These are phyloP conservation scores for Sepiola atlantica DNA, from an alignment of 2,888 invertebrate genomes.

Conservation along the genomic window DNA sequence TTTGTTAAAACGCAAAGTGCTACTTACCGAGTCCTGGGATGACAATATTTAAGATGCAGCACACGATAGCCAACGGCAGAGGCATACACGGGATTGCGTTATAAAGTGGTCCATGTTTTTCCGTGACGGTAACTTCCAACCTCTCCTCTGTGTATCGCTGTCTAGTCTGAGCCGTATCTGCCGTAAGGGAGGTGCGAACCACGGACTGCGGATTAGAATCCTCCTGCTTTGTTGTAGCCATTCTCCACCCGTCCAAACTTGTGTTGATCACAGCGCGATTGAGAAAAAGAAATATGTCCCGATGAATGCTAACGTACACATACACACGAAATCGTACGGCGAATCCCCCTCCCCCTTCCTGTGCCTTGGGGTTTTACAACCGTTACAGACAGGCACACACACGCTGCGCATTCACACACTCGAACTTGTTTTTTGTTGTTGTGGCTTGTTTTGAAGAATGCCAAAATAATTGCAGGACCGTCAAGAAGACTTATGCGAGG, in stretches of 20 bases:
- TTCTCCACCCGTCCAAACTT: neutral
- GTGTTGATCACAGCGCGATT: neutral
- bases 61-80: constrained; percentile 73
- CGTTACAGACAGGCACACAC: neutral
- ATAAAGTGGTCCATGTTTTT: constrained; percentile 80
- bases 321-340: neutral
- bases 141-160: constrained; percentile 64
- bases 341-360: neutral
- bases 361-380: neutral
- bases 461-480: neutral
- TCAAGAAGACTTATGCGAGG: neutral
- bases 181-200: constrained; percentile 40
- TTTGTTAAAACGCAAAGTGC: neutral
- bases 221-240: neutral
- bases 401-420: neutral
- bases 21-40: constrained; percentile 73
- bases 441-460: neutral
- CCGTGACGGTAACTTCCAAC: constrained; percentile 68
- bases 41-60: constrained; percentile 71
- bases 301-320: neutral
- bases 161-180: constrained; percentile 51
- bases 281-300: neutral
- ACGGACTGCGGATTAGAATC: constrained; percentile 1
- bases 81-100: constrained; percentile 77
- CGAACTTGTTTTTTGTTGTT: neutral